A percentile compares a stretch with the other conserved stretches of the same genome.
phyloP scores from a whole-genome alignment of 2,797 vertebrate genomes.

The Enteromius mattozi region DNA sequence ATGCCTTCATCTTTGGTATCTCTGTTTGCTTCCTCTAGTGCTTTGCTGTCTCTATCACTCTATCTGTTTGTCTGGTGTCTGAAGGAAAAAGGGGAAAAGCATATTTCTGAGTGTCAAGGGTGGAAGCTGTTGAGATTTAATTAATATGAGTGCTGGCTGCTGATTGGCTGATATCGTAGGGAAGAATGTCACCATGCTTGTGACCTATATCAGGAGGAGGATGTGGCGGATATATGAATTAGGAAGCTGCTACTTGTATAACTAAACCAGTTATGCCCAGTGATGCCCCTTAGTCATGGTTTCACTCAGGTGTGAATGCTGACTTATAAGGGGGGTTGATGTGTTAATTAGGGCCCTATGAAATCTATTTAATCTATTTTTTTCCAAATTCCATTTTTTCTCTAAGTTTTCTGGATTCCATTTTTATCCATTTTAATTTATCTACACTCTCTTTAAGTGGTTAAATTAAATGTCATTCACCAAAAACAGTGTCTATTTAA shows the following conservation, averaged over 20 bases:
- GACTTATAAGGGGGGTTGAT: neutral
- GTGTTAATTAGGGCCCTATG: neutral
- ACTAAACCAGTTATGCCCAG: neutral
- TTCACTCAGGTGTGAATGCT: neutral
- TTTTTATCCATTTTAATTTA: too few species aligned
- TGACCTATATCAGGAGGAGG: neutral
- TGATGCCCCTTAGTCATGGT: neutral
- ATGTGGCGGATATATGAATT: slow-evolving; percentile 14
- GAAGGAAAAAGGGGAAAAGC: neutral
- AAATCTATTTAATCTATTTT: neutral
- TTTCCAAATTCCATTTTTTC: neutral
- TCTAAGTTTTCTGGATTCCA: too few species aligned
- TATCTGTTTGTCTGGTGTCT: slow-evolving; percentile 18
- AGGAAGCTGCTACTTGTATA: neutral
- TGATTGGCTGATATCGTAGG: slow-evolving; percentile 1
- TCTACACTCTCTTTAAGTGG: neutral
- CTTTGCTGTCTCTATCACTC: slow-evolving; percentile 40
- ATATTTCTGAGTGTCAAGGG: slow-evolving; percentile 20
- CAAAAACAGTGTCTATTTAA: neutral
- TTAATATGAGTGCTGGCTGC: slow-evolving; percentile 32
- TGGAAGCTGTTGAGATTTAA: slow-evolving; percentile 29
- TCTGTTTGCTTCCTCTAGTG: slow-evolving; percentile 45
- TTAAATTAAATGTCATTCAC: neutral
- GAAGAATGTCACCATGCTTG: neutral
- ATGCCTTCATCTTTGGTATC: slow-evolving; percentile 21